phyloP scores from a whole-genome alignment of 2,113 vertebrate species.

The Seriola quinqueradiata region DNA sequence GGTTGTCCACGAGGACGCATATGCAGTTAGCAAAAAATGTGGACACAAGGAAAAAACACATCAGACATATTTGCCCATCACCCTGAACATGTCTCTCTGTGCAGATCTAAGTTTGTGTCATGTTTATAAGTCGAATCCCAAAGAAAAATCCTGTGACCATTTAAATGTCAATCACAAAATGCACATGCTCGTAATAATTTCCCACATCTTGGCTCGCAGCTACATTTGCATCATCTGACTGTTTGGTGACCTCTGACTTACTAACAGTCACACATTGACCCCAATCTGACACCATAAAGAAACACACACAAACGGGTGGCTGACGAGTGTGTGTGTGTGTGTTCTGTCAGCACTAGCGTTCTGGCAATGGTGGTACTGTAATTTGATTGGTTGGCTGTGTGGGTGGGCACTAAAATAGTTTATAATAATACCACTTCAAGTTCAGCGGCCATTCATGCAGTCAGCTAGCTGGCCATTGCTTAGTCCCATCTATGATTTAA shows the following conservation, averaged over 20 bases:
- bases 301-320: neutral
- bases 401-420: neutral
- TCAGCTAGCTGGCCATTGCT: neutral
- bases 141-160: neutral
- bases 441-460: neutral
- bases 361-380: neutral
- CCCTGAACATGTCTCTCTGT: neutral
- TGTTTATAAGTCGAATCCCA: neutral
- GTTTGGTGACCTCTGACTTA: neutral
- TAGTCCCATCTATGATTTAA: neutral
- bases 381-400: neutral
- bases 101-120: neutral
- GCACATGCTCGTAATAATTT: neutral
- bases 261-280: neutral
- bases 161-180: neutral
- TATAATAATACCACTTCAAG: neutral
- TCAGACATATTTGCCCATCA: neutral
- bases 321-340: too few species aligned
- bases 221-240: neutral
- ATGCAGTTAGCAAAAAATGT: too few species aligned
- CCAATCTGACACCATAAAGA: neutral
- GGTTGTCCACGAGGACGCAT: too few species aligned
- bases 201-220: too few species aligned
- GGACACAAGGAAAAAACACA: neutral
- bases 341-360: too few species aligned